Evolutionary conservation across 2,797 vertebrate genomes (phyloP).

Genomic region (Falco cherrug): DNA sequence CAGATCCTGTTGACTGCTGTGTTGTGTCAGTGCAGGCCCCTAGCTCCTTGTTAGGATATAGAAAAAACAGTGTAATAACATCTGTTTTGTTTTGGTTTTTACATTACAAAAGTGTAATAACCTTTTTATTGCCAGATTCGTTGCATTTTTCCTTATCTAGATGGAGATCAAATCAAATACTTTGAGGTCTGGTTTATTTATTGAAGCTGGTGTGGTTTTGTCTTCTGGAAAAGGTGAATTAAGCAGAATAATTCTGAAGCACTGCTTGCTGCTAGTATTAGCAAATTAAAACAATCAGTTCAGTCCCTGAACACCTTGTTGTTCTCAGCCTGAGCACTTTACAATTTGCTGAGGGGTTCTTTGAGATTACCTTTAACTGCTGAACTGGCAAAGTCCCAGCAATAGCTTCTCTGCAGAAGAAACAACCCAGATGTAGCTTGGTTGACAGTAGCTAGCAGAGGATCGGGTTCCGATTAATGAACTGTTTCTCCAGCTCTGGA

Average conservation of each 20-base stretch:
- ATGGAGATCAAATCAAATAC: neutral
- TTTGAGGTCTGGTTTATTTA: neutral
- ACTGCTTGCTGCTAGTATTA: slow-evolving; percentile 20
- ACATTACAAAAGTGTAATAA: too few species aligned
- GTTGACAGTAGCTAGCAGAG: neutral
- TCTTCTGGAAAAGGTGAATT: neutral
- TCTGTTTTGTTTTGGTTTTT: neutral
- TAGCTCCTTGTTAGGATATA: neutral
- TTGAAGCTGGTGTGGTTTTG: neutral
- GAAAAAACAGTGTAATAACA: neutral
- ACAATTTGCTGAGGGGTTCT: slow-evolving; percentile 50
- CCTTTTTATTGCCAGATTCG: neutral
- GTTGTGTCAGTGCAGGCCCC: neutral
- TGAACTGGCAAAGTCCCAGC: slow-evolving; percentile 32
- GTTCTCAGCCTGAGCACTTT: neutral
- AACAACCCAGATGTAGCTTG: neutral
- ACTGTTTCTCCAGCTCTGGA: neutral
- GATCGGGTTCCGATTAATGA: neutral
- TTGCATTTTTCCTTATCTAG: neutral
- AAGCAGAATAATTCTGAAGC: neutral
- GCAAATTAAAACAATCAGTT: slow-evolving; percentile 43
- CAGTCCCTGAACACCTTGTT: slow-evolving; percentile 18
- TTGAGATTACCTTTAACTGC: slow-evolving; percentile 47
- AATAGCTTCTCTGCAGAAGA: slow-evolving; percentile 1
- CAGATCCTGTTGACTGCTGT: neutral